Percentiles rank a stretch among this genome's conserved stretches.
Evolutionary conservation across 2,113 vertebrate species (phyloP).

Genomic region (Coreoperca whiteheadi): DNA sequence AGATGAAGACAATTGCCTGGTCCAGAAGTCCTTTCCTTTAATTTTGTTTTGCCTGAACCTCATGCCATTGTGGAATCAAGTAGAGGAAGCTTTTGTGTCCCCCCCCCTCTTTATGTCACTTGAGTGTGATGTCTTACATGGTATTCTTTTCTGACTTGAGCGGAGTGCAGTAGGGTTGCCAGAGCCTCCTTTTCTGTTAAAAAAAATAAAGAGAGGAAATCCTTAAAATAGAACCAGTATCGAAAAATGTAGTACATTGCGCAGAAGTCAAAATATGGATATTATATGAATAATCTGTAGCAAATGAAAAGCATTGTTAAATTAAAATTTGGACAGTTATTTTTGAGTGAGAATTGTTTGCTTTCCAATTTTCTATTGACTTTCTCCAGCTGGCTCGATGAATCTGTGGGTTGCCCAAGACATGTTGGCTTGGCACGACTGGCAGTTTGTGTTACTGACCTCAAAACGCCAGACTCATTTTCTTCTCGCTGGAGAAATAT

Average conservation of each 20-base stretch:
- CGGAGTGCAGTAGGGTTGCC: background rate
- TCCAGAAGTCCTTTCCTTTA: background rate
- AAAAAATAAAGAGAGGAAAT: constrained; percentile 7
- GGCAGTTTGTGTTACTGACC: constrained; percentile 53
- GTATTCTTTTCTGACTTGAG: background rate
- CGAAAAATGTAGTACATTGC: background rate
- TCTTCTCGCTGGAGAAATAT: constrained; percentile 38
- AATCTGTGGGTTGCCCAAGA: constrained; percentile 29
- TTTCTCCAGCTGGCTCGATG: constrained; percentile 39
- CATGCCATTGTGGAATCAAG: background rate
- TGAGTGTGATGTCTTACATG: background rate
- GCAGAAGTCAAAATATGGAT: background rate
- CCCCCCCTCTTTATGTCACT: background rate
- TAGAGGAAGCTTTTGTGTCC: background rate
- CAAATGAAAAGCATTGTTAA: background rate
- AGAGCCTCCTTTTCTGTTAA: background rate
- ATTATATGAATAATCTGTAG: background rate
- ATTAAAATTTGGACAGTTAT: background rate
- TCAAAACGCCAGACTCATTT: constrained; percentile 62
- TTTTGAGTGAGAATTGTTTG: constrained; percentile 34
- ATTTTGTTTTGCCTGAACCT: background rate
- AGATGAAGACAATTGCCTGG: background rate
- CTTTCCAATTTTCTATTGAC: constrained; percentile 19
- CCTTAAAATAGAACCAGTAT: background rate
- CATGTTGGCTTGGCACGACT: constrained; percentile 39